Base-by-base conservation (phyloP, 2,113 vertebrate genomes). In the Perca flavescens region DNA sequence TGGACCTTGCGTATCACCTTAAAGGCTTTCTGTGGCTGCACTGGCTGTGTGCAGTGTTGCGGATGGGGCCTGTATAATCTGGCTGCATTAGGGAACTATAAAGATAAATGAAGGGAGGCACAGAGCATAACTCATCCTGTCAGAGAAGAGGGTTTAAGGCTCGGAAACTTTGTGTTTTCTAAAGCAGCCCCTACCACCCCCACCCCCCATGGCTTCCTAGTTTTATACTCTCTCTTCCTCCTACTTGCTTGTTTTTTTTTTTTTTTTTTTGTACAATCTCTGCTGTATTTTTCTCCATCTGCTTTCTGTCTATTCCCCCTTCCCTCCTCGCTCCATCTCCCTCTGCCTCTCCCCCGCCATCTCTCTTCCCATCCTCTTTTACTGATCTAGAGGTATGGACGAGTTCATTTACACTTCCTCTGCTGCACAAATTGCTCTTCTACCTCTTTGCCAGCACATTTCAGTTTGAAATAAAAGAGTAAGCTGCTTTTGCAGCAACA, bases 51-150 rank as follows among this genome's bases (percentile, higher is more conserved):
- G 87, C 89, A 83, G 83, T 34, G 86, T 88, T 90, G 92, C 90
- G 57, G 90, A 88, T 82, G 77, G 77, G 88, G 90, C 90, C 82
- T 89, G 82, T 94, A 95, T 95, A 94, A 96, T 94, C 92, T 91
- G 89, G 90, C 90, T 85, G 93, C 91, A 94, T 95, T 94, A 92
- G 92, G 82, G 92, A 93, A 93, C 89, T 91, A 93, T 93, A 89
- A 94, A 95, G 95, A 96, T 94, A 94, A 95, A 95, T 96, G 93
- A 92, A 93, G 88, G 86, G 84, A 86, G 74, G 77, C 62, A 82
- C 76, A 82, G 89, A 91, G 90, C 92, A 94, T 95, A 93, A 93
- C 93, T 95, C 94, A 95, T 95, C 89, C 93, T 96, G 94, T 95
- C 95, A 95, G 88, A 87, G 75, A 77, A 88, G 28, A 63, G 85